Base-by-base conservation (phyloP, 2,797 vertebrate species). In the Chaetophractus vellerosus region DNA sequence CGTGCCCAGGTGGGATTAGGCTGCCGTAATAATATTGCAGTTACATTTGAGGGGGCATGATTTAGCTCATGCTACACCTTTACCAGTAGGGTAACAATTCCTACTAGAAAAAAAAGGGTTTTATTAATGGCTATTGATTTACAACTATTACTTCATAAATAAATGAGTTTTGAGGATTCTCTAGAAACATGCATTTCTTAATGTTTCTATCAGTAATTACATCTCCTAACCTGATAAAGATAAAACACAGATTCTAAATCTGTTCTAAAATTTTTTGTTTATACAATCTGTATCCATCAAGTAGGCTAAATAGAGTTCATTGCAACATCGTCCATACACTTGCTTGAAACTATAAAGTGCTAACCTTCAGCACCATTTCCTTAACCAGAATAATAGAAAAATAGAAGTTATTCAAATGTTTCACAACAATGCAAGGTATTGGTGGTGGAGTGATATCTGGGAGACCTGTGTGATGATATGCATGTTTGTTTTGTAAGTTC, bases 371-470 rank as follows among this genome's bases (percentile, higher is more conserved):
- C n/a, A 90, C 69, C 63, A 86, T 93, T 90, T 93, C 33, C 28
- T 21, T 93, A 94, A 93, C 28, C 94, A 72, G 69, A 96, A 96
- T 92, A 48, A 85, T 57, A 82, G 75, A 85, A 93, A 95, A 95
- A 78, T 91, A 95, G 91, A 86, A 95, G 78, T 63, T 88, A 81
- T 71, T 74, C 48, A 61, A 45, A 45, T 45, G 10, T 45, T 45
- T 45, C 45, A 45, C 45, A 45, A 45, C 45, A 45, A 45, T 45
- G 45, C 45, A 45, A 45, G 45, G 45, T 45, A 10, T 45, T 45
- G 45, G 45, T 45, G 10, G 45, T 45, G 45, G 45, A 8, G 45
- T 45, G 38, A 38, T 38, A 38, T 45, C 5, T 45, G 45, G 45
- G 45, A 45, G 45, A 5, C 45, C 45, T 45, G 45, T 45, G n/a